Evolutionary conservation across 2,797 vertebrate genomes (phyloP).

Genomic region (Notolepis coatsorum): DNA sequence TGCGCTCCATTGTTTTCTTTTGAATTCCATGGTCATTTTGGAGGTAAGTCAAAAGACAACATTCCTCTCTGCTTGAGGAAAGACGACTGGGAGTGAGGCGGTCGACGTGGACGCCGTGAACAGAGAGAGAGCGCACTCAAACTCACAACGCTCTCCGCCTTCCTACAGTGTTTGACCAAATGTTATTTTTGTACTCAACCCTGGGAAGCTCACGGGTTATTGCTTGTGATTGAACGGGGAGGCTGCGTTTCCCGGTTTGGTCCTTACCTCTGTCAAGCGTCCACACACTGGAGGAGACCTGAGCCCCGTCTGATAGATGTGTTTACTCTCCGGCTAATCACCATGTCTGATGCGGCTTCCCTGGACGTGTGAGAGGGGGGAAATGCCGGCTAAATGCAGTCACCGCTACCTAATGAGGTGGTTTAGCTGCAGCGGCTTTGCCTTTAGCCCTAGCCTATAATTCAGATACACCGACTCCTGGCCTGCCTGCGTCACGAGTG

Average conservation of each 20-base stretch:
- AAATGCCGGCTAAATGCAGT: slow-evolving; percentile 76
- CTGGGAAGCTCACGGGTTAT: slow-evolving; percentile 34
- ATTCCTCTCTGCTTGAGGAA: slow-evolving; percentile 43
- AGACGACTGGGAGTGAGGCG: slow-evolving; percentile 37
- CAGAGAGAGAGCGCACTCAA: neutral
- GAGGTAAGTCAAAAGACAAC: slow-evolving; percentile 52
- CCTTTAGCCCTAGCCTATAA: slow-evolving; percentile 74
- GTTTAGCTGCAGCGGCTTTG: slow-evolving; percentile 66
- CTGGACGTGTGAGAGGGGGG: slow-evolving; percentile 72
- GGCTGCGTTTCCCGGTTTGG: slow-evolving; percentile 35
- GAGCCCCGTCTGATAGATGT: slow-evolving; percentile 62
- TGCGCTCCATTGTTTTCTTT: slow-evolving; percentile 47
- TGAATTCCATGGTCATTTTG: slow-evolving; percentile 46
- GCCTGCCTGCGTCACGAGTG: slow-evolving; percentile 81
- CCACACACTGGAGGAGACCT: slow-evolving; percentile 36
- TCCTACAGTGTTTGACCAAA: slow-evolving; percentile 26
- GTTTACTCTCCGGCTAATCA: slow-evolving; percentile 74
- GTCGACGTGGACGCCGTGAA: slow-evolving; percentile 7
- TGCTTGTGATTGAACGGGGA: slow-evolving; percentile 17
- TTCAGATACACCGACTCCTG: slow-evolving; percentile 72
- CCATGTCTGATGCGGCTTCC: slow-evolving; percentile 74
- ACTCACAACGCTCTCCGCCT: slow-evolving; percentile 23
- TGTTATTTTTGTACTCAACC: slow-evolving; percentile 24
- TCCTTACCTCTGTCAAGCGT: slow-evolving; percentile 49
- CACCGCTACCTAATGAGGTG: slow-evolving; percentile 77